These are phyloP conservation scores for Calyptommatus sinebrachiatus DNA, from an alignment of 2,113 vertebrate species.

Conservation along the genomic window DNA sequence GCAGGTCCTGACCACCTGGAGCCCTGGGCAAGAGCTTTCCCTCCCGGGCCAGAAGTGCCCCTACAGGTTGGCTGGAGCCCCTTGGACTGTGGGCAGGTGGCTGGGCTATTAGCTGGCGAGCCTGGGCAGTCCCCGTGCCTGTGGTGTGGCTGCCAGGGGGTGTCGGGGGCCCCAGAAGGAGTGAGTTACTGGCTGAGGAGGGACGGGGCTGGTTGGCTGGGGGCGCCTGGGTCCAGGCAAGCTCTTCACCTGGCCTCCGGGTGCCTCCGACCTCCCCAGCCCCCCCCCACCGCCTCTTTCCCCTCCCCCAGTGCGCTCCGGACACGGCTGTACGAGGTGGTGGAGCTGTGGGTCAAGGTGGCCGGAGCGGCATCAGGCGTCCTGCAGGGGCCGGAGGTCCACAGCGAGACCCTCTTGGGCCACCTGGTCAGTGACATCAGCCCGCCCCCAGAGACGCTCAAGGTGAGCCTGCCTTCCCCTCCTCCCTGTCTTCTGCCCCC, in stretches of 20 bases:
- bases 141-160: not conserved
- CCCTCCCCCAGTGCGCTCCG: slow-evolving; percentile 72
- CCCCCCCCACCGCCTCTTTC: slow-evolving; percentile 48
- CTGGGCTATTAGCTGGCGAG: no score
- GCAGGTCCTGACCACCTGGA: slow-evolving; percentile 83
- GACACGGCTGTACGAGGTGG: slow-evolving; percentile 73
- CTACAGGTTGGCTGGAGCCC: slow-evolving; percentile 75
- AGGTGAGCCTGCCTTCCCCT: slow-evolving; percentile 71
- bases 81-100: no score
- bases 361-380: slow-evolving; percentile 75
- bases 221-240: no score
- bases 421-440: slow-evolving; percentile 83
- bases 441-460: slow-evolving; percentile 76
- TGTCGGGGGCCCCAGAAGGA: no score
- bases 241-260: slow-evolving; percentile 55
- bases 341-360: slow-evolving; percentile 84
- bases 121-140: no score
- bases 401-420: slow-evolving; percentile 75
- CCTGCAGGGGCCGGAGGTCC: slow-evolving; percentile 76
- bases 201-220: not conserved
- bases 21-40: slow-evolving; percentile 52
- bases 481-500: rapidly evolving
- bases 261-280: slow-evolving; percentile 59
- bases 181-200: no score
- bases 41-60: slow-evolving; percentile 80